Evolutionary conservation across 1,140 invertebrate genomes (phyloP), one percentile per base, ranked within the genome.

Genomic region (Polypedilum vanderplanki): DNA sequence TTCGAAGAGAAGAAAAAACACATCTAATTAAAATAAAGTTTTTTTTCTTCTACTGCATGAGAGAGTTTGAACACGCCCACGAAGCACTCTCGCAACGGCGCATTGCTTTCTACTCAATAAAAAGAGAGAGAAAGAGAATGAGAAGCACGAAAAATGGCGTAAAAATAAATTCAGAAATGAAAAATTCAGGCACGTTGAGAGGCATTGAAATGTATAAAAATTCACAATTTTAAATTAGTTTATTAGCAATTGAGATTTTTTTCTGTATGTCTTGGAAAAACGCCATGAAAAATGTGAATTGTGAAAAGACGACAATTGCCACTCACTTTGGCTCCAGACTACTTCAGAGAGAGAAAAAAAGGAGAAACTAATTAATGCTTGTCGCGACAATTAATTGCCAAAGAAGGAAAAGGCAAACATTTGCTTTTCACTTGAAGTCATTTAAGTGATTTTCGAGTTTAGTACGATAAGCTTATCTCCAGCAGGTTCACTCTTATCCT

Each of bases 181-280:
- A 70, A 33, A 33, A 70, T 70, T 70, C 46, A 57, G 46, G 65
- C 65, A 70, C 65, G 65, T 70, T 17, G 17, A 22, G 9, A 10
- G n/a, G 20, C 15, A 70, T 20, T 70, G 20, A 70, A 67, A 70
- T 18, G 65, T 70, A 70, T 70, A 20, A 70, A 70, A 70, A 70
- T 70, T 70, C 65, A 70, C 65, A 70, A 70, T 70, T 70, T 70
- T 22, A 70, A 70, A 70, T 70, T 70, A 70, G 65, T 20, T 70
- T 70, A 70, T 70, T 70, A 70, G 65, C 65, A 70, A 70, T 70
- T 70, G 65, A 70, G 17, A 70, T 70, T 70, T 18, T 18, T 70
- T 10, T 57, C n/a, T 17, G n/a, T 57, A 2, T 57, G 8, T 15
- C 46, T 57, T 57, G 46, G 46, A 57, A 57, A 57, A 57, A 15